Evolutionary conservation across 2,113 vertebrate species (phyloP).

Genomic region (Daubentonia madagascariensis): DNA sequence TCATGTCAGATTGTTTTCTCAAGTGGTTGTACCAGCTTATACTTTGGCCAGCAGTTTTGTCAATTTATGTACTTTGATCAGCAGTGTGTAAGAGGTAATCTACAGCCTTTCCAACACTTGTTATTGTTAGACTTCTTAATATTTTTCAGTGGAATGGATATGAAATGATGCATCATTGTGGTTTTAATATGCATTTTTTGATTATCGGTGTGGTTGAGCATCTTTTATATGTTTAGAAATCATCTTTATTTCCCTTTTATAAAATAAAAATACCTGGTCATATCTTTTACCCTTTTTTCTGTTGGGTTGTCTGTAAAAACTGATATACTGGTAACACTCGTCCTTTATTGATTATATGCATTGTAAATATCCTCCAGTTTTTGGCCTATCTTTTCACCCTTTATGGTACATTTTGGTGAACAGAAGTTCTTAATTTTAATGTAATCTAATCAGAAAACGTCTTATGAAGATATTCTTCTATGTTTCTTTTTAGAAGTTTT

Average conservation of each 20-base stretch:
- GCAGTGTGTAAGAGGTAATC: neutral
- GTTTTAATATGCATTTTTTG: slow-evolving; percentile 48
- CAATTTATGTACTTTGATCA: neutral
- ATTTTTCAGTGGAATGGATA: neutral
- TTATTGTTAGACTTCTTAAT: neutral
- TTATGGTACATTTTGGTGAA: slow-evolving; percentile 9
- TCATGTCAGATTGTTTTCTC: neutral
- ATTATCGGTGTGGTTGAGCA: slow-evolving; percentile 15
- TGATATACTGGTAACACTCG: neutral
- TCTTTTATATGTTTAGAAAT: slow-evolving; percentile 27
- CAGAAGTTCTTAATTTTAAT: slow-evolving; percentile 32
- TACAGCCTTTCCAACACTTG: neutral
- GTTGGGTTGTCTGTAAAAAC: slow-evolving; percentile 20
- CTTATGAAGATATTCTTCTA: neutral
- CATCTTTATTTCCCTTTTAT: neutral
- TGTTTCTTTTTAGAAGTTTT: slow-evolving; percentile 36
- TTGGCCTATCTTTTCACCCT: neutral
- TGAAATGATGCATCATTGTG: slow-evolving; percentile 1
- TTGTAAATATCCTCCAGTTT: slow-evolving; percentile 27
- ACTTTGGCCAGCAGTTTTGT: neutral
- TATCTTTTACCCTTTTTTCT: slow-evolving; percentile 8
- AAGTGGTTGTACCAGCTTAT: neutral
- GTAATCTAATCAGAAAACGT: neutral
- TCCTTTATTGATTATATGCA: neutral
- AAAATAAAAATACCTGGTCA: slow-evolving; percentile 18